These are phyloP conservation scores for Erynnis tages DNA, from an alignment of 2,888 invertebrate species.

Conservation along the genomic window DNA sequence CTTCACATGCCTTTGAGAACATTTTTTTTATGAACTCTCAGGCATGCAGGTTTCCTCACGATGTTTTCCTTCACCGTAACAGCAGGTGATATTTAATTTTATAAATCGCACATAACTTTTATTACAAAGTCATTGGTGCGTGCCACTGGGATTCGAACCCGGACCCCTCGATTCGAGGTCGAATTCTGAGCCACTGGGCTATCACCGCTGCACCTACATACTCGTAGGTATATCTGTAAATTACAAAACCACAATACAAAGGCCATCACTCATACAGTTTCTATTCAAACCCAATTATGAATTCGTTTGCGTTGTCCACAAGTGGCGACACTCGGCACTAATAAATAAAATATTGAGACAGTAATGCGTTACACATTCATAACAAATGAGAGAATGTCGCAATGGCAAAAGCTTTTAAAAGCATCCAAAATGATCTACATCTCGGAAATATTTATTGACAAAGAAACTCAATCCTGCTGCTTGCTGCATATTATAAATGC, in stretches of 20 bases:
- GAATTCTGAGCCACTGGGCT: too few relatives aligned
- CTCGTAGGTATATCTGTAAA: neutral
- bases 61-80: too few relatives aligned
- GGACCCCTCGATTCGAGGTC: too few relatives aligned
- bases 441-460: neutral
- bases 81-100: too few relatives aligned
- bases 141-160: too few relatives aligned
- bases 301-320: constrained; percentile 17
- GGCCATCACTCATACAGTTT: constrained; percentile 12
- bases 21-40: too few relatives aligned
- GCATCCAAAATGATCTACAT: constrained; percentile 1
- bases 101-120: too few relatives aligned
- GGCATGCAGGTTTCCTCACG: too few relatives aligned
- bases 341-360: constrained; percentile 16
- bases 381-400: neutral
- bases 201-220: too few relatives aligned
- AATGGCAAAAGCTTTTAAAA: neutral
- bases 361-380: constrained; percentile 18
- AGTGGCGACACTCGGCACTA: neutral
- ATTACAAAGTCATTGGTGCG: too few relatives aligned
- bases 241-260: neutral
- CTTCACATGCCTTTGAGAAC: too few relatives aligned
- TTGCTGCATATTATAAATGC: neutral
- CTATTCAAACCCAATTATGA: constrained; percentile 16
- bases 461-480: neutral